These are phyloP conservation scores for Pecten maximus DNA, from an alignment of 2,888 invertebrate species.

Conservation along the genomic window DNA sequence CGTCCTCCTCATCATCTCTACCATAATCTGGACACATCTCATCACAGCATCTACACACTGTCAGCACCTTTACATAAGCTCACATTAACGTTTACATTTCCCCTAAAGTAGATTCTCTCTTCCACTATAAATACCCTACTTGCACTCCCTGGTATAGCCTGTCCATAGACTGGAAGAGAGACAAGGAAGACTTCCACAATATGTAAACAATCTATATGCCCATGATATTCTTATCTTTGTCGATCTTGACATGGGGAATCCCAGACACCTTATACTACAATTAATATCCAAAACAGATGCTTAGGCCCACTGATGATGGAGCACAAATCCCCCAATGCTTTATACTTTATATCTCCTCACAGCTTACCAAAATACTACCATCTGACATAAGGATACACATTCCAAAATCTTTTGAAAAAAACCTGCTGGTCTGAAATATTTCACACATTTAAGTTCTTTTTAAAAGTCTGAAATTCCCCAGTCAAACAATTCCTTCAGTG, in stretches of 20 bases:
- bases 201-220: constrained; percentile 23
- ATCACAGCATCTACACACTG: background rate
- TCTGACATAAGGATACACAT: background rate
- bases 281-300: background rate
- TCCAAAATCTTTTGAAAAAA: background rate
- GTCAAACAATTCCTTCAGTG: background rate
- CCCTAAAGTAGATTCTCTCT: background rate
- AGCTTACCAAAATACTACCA: background rate
- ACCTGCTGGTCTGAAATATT: background rate
- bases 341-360: background rate
- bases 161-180: background rate
- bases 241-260: background rate
- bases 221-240: background rate
- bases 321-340: background rate
- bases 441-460: background rate
- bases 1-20: background rate
- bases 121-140: background rate
- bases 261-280: constrained; percentile 1
- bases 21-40: background rate
- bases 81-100: background rate
- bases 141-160: background rate
- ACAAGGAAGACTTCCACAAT: background rate
- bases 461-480: background rate
- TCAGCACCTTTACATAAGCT: constrained; percentile 27
- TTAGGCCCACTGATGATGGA: background rate